These are phyloP conservation scores for Silurus glanis DNA, from an alignment of 2,113 vertebrate species.

Conservation along the genomic window DNA sequence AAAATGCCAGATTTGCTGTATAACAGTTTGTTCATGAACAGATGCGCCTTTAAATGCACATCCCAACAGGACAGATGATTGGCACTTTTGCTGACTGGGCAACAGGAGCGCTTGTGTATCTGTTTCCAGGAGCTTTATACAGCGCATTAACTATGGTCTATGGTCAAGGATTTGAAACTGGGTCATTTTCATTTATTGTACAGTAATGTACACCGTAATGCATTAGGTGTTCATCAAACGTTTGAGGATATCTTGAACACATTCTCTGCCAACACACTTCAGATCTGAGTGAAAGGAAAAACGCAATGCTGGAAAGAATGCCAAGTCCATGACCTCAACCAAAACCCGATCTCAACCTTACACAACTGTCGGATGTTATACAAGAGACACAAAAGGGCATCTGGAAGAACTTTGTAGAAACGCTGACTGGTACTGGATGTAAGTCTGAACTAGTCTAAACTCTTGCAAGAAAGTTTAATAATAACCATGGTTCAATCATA, in stretches of 20 bases:
- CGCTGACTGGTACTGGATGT: background rate
- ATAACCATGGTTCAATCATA: background rate
- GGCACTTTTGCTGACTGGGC: background rate
- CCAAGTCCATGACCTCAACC: background rate
- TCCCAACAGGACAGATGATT: background rate
- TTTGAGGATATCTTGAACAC: background rate
- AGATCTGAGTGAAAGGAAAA: background rate
- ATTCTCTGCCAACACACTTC: background rate
- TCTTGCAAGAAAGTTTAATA: too few species aligned
- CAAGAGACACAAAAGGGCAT: background rate
- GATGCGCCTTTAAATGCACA: background rate
- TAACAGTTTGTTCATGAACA: background rate
- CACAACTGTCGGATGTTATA: background rate
- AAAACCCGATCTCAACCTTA: background rate
- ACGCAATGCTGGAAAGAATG: background rate
- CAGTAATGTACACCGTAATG: background rate
- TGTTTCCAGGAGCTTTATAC: background rate
- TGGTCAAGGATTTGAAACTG: conserved; percentile 24
- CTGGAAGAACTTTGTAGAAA: background rate
- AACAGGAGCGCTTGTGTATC: background rate
- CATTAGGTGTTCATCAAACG: background rate
- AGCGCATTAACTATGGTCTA: background rate
- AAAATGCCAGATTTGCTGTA: background rate
- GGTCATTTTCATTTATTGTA: background rate
- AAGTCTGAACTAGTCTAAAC: background rate